These are phyloP conservation scores for Pterostichus madidus DNA, from an alignment of 2,888 invertebrate species.

Conservation along the genomic window DNA sequence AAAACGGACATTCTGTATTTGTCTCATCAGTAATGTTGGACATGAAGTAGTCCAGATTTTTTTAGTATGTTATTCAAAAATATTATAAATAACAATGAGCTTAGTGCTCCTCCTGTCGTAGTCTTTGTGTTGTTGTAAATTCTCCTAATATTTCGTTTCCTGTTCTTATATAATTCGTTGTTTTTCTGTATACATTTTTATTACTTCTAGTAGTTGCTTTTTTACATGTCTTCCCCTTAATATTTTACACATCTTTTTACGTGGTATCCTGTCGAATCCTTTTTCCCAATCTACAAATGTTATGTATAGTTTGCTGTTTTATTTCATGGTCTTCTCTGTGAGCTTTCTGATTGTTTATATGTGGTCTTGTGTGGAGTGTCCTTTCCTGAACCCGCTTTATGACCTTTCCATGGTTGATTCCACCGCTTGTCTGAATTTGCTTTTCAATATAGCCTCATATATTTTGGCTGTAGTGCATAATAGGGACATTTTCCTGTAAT, in stretches of 20 bases:
- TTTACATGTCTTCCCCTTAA: slow-evolving; percentile 47
- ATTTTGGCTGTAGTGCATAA: too few relatives aligned
- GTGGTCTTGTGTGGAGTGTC: background rate
- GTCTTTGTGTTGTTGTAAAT: slow-evolving; percentile 23
- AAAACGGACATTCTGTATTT: too few relatives aligned
- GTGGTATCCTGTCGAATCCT: slow-evolving; percentile 67
- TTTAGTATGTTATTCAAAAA: slow-evolving; percentile 22
- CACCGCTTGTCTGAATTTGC: background rate
- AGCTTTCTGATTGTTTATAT: slow-evolving; percentile 4
- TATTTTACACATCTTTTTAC: slow-evolving; percentile 62
- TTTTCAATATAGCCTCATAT: slow-evolving; percentile 1
- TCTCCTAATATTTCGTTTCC: slow-evolving; percentile 37
- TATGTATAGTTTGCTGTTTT: background rate
- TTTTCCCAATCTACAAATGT: slow-evolving; percentile 67
- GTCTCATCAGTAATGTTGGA: too few relatives aligned
- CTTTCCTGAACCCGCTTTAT: too few relatives aligned
- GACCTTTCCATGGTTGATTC: background rate
- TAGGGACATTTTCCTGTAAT: too few relatives aligned
- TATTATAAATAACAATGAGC: slow-evolving; percentile 46
- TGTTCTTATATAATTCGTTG: slow-evolving; percentile 46
- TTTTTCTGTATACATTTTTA: slow-evolving; percentile 64
- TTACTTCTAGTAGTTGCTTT: slow-evolving; percentile 27
- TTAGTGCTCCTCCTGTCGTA: slow-evolving; percentile 59
- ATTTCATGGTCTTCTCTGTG: background rate
- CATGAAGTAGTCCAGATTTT: too few relatives aligned